Percentiles rank a stretch among this genome's conserved stretches.
Conservation (phyloP, 2,888 invertebrate species). For the Seira ritae region DNA sequence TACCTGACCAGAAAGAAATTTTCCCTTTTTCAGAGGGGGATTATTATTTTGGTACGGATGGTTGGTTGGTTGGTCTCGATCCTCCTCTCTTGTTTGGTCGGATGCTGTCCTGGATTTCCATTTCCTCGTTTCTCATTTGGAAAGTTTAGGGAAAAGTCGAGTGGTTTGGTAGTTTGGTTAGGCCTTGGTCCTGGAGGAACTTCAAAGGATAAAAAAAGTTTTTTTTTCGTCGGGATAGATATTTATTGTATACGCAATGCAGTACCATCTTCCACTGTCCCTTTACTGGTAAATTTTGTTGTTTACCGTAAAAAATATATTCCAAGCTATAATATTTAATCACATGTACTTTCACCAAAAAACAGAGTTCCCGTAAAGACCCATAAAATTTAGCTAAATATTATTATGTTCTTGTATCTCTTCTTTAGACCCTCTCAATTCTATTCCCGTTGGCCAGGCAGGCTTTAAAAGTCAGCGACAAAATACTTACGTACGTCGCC, state of each 20-base stretch:
- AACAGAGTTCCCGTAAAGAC: background rate
- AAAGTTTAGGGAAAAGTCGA: constrained; percentile 2
- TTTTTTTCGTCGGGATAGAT: constrained; percentile 15
- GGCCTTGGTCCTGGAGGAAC: background rate
- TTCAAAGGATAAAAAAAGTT: background rate
- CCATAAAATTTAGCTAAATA: constrained; percentile 9
- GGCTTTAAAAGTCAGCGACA: too few species aligned
- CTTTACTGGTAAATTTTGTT: background rate
- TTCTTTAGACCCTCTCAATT: too few species aligned
- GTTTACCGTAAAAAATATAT: background rate
- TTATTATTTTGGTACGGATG: background rate
- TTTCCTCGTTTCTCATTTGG: background rate
- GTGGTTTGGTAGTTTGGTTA: background rate
- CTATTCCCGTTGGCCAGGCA: too few species aligned
- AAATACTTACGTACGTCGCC: too few species aligned
- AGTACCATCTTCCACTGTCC: constrained; percentile 34
- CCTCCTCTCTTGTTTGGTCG: background rate
- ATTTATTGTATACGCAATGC: constrained; percentile 55
- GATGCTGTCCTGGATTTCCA: constrained; percentile 5
- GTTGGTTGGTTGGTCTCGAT: too few species aligned
- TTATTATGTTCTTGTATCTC: background rate
- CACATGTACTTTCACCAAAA: constrained; percentile 7
- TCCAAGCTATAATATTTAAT: constrained; percentile 44
- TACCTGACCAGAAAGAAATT: background rate
- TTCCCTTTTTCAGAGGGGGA: background rate